A percentile compares a stretch with the other conserved stretches of the same genome.
These are phyloP conservation scores for Scrobipalpa costella DNA, from an alignment of 2,888 invertebrate species.

Conservation along the genomic window DNA sequence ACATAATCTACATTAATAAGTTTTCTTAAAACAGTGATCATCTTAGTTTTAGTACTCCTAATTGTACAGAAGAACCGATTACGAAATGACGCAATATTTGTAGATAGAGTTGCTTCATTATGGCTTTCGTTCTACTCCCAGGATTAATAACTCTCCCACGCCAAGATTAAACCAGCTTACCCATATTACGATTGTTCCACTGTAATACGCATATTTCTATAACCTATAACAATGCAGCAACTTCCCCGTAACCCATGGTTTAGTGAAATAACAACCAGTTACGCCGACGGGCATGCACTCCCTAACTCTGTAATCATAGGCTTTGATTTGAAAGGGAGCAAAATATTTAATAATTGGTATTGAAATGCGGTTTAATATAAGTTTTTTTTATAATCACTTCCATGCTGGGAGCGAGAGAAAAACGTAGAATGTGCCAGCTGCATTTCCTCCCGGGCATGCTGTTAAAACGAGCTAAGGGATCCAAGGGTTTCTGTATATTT, in stretches of 20 bases:
- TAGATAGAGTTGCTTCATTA: background rate
- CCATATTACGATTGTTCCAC: conserved; percentile 33
- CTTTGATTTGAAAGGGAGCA: conserved; percentile 46
- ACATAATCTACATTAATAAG: background rate
- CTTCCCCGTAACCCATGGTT: conserved; percentile 30
- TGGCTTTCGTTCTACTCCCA: background rate
- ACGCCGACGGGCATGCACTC: conserved; percentile 40
- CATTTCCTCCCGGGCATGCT: too few relatives aligned
- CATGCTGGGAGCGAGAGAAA: too few relatives aligned
- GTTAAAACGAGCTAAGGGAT: too few relatives aligned
- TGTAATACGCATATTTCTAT: conserved; percentile 36
- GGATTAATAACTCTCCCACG: conserved; percentile 31
- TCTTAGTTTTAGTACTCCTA: conserved; percentile 26
- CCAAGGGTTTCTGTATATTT: too few relatives aligned
- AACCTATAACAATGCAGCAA: conserved; percentile 26
- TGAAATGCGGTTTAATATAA: conserved; percentile 34
- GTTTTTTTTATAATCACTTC: too few relatives aligned
- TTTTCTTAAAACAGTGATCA: conserved; percentile 40
- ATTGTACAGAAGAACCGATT: conserved; percentile 37
- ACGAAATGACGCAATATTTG: background rate
- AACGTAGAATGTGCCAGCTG: too few relatives aligned
- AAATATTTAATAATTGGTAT: conserved; percentile 46
- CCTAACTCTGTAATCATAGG: conserved; percentile 56
- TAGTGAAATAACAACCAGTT: conserved; percentile 49
- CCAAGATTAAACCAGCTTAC: conserved; percentile 23